These are phyloP conservation scores for Callinectes sapidus DNA, from an alignment of 2,888 invertebrate genomes.

Conservation along the genomic window DNA sequence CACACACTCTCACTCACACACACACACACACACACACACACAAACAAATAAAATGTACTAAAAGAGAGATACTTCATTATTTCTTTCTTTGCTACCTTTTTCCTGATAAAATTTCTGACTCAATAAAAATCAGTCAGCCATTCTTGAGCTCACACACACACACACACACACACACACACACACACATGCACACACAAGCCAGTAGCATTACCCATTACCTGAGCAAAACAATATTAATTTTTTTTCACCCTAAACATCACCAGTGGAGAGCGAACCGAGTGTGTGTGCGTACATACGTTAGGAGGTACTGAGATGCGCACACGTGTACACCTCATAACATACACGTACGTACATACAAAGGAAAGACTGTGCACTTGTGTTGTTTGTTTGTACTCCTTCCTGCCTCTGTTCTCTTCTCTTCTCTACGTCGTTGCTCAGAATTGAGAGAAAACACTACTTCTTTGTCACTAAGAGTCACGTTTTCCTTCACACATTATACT, in stretches of 20 bases:
- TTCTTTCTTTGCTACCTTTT: too few relatives aligned
- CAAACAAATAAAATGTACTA: too few relatives aligned
- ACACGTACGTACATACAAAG: neutral
- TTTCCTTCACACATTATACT: neutral
- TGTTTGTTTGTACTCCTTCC: neutral
- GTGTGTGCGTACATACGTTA: neutral
- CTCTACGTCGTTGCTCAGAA: neutral
- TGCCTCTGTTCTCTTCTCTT: neutral
- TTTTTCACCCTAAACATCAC: neutral
- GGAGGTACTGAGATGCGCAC: neutral
- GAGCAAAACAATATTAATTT: neutral
- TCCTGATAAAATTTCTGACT: neutral
- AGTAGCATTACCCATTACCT: neutral
- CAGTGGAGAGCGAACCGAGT: neutral
- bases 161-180: conserved; percentile 20
- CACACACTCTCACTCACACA: too few relatives aligned
- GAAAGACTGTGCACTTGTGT: neutral
- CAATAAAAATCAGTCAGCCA: neutral
- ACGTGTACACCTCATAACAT: neutral
- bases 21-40: too few relatives aligned
- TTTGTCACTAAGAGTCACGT: neutral
- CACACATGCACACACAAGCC: neutral
- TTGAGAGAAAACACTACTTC: neutral
- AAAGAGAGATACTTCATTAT: neutral
- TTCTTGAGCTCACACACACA: neutral